Evolutionary conservation across 2,888 invertebrate genomes (phyloP), one percentile per base, ranked within the genome.

Genomic region (Trichopria drosophilae): DNA sequence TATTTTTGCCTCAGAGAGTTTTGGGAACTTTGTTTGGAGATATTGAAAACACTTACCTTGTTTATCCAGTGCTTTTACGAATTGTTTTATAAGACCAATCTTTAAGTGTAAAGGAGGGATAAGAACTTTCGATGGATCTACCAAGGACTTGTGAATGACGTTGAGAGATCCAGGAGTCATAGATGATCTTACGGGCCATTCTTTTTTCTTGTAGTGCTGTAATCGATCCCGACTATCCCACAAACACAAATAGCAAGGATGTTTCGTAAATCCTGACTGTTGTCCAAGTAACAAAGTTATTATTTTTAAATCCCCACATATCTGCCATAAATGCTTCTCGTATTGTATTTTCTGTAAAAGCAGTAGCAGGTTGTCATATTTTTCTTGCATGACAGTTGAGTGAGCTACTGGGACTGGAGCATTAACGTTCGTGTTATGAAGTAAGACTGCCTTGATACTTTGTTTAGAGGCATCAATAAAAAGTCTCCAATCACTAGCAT

Each of bases 61-160:
- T 40, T 40, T 40, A 28, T 24, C 44, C 36, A 57, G 37, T 22
- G 52, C 46, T n/a, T n/a, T n/a, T n/a, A n/a, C n/a, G n/a, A n/a
- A n/a, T n/a, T n/a, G n/a, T n/a, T n/a, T n/a, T n/a, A 64, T 57
- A 4, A 65, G 37, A 6, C 60, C 59, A 18, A 66, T 37, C 29
- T 43, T 42, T 34, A 68, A 62, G 42, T 62, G 60, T 9, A 65
- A 49, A 12, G 59, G 48, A 15, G 51, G 47, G 12, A 48, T 20
- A 22, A 55, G 18, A 31, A 55, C 23, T 12, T 49, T 49, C 19
- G 20, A 29, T 15, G 31, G 29, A 12, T 28, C 24, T 3, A 55
- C 41, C 12, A 55, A 39, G 24, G 42, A 19, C 18, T 37, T 19
- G 16, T 37, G 7, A 22, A 26, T 41, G 20, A 57, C 43, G 31